Base-by-base conservation (phyloP, 2,797 vertebrate genomes). In the Enteromius radiatus region DNA sequence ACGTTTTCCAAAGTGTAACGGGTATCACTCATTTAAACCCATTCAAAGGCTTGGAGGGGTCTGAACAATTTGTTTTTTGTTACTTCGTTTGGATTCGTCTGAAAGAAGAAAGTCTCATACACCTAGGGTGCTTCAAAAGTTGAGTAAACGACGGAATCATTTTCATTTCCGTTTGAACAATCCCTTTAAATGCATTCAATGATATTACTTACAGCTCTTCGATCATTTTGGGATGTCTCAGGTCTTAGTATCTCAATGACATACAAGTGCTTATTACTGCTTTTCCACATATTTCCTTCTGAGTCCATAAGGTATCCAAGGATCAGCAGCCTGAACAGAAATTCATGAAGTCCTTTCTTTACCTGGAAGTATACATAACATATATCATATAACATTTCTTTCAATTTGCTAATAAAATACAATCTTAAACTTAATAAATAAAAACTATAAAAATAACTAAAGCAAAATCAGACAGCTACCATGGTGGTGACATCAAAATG, bases 401-500 rank as follows among this genome's bases (percentile, higher is more conserved):
- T 5, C 17, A 31, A 23, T 19, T 38, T 12, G 8, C n/a, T 45
- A 23, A 31, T 52, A 7, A 15, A 63, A 59, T 14, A 21, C 49
- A 52, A 21, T 21, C 7, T 9, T 9, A 23, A 52, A 63, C 23
- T 56, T 3, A 19, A 43, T 10, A 3, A 17, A 84, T 12, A 36
- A 28, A 23, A 5, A 33, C 0, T 43, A 67, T 2, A 10, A 15
- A 38, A 28, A 63, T 23, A 31, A 85, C 36, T 59, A 74, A 80
- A 15, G 26, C 31, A 8, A 70, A 33, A 82, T 0, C 47, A 1
- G 65, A 9, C 49, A 78, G 12, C 95, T 93, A 99, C 98, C 73
- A 96, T 97, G 75, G 97, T 96, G 31, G 97, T 97, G 87, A 99
- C 88, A 68, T 99, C 98, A 28, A 99, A 94, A 90, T 99, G 98